Base-by-base conservation (phyloP, 2,888 invertebrate species). In the Drosophila anomalata region DNA sequence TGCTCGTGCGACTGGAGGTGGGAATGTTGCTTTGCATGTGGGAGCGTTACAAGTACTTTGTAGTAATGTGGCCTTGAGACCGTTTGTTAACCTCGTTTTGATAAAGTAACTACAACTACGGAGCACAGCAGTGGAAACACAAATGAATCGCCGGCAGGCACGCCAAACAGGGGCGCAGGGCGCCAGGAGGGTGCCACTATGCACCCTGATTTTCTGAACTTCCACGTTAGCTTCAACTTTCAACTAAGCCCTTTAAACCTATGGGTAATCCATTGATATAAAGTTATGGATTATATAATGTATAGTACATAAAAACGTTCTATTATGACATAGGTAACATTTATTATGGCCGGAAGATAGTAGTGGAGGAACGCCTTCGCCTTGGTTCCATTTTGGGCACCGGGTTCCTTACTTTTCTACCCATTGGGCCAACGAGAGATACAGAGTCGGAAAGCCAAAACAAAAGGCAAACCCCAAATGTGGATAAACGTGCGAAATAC, bases 1-100 rank as follows among this genome's bases (percentile, higher is more conserved):
- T 51, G 46, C 33, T 52, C 24, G 59, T 33, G 51, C 41, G 69
- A 31, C 42, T 68, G 50, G 29, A 53, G 47, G 36, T 29, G 58
- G 53, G 62, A 41, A 53, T 46, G 60, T 48, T 56, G 20, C 11
- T 47, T 22, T 47, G 54, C 31, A 47, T 59, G 59, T 59, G 55
- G 26, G 70, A 29, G 42, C 17, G 55, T 61, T 53, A 62, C 44
- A 20, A 22, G 12, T 22, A 12, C 54, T 47, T 58, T 73, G 60
- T 83, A 72, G 81, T 81, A 87, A 81, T 53, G 74, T 87, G 83
- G 87, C 83, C 87, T 84, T 84, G 83, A 85, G 74, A 76, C 78
- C 82, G 83, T 87, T 87, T 84, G 76, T 84, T 84, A 87, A 87
- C 83, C 83, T 84, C 82, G 73, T 81, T 84, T 79, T 84, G 87